A percentile compares a stretch with the other conserved stretches of the same genome.
Conservation (phyloP, 2,113 vertebrate genomes). For the Dendrocopos noguchii region DNA sequence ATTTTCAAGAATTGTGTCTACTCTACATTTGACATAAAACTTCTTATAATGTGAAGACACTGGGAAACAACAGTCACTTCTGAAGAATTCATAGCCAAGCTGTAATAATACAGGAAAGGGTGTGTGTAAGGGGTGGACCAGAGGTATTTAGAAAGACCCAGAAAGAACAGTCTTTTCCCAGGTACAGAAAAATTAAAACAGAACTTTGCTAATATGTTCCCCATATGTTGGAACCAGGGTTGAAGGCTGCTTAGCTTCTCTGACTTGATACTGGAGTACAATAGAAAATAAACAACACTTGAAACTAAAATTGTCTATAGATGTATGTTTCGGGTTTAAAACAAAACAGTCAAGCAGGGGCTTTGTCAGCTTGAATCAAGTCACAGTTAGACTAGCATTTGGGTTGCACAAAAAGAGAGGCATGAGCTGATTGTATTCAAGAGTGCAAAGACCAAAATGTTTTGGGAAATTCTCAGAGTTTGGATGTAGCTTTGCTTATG, state of each 20-base stretch:
- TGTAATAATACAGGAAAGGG: background rate
- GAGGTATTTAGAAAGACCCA: background rate
- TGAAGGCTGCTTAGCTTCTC: background rate
- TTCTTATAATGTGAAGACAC: background rate
- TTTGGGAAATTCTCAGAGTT: background rate
- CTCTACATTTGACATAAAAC: background rate
- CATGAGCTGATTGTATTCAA: accelerated
- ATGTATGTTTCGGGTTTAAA: background rate
- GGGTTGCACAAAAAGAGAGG: background rate
- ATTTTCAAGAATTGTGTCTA: background rate
- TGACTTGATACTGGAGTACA: background rate
- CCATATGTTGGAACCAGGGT: background rate
- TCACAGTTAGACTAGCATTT: background rate
- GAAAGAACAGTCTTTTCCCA: constrained; percentile 28
- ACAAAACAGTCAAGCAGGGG: background rate
- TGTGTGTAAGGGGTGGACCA: background rate
- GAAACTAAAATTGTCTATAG: background rate
- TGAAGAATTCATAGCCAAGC: background rate
- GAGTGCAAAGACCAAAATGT: background rate
- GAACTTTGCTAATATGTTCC: background rate
- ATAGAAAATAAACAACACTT: background rate
- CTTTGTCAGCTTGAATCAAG: background rate
- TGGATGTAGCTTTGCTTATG: background rate
- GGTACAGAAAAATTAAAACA: background rate
- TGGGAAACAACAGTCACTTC: background rate